These are phyloP conservation scores for Hippocampus guttulatus DNA, from an alignment of 2,113 vertebrate species.

Conservation along the genomic window DNA sequence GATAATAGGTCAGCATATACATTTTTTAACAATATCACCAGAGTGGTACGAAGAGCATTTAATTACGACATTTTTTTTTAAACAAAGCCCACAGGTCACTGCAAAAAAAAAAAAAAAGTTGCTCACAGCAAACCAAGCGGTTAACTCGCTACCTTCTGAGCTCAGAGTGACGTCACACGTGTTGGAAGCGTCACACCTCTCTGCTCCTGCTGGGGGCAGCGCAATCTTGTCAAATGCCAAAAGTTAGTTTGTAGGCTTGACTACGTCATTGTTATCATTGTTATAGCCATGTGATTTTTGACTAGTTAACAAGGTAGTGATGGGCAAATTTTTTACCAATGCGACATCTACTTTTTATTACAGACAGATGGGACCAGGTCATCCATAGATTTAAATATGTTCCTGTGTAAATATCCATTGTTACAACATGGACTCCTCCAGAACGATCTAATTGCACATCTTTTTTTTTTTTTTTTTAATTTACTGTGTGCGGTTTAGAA, in stretches of 20 bases:
- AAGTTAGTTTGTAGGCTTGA: not conserved
- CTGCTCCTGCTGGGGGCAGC: constrained; percentile 42
- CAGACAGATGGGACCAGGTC: no score
- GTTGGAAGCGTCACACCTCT: constrained; percentile 29
- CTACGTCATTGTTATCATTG: no score
- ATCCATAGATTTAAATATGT: no score
- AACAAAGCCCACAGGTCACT: constrained; percentile 12
- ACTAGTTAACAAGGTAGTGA: no score
- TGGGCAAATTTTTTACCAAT: no score
- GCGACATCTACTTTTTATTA: no score
- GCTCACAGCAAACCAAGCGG: constrained; percentile 42
- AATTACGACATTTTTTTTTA: constrained; percentile 1
- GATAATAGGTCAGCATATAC: not conserved
- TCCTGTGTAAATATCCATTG: no score
- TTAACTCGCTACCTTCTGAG: constrained; percentile 65
- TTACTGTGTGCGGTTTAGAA: no score
- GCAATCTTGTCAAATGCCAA: constrained; percentile 21
- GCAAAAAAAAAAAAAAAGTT: not conserved
- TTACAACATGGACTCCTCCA: no score
- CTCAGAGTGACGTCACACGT: constrained; percentile 63
- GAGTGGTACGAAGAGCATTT: constrained; percentile 7
- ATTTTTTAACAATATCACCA: not conserved
- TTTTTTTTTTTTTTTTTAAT: no score
- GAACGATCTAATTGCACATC: no score
- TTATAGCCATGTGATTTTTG: no score